Conservation (phyloP, 2,113 vertebrate genomes). For the Edolisoma coerulescens region DNA sequence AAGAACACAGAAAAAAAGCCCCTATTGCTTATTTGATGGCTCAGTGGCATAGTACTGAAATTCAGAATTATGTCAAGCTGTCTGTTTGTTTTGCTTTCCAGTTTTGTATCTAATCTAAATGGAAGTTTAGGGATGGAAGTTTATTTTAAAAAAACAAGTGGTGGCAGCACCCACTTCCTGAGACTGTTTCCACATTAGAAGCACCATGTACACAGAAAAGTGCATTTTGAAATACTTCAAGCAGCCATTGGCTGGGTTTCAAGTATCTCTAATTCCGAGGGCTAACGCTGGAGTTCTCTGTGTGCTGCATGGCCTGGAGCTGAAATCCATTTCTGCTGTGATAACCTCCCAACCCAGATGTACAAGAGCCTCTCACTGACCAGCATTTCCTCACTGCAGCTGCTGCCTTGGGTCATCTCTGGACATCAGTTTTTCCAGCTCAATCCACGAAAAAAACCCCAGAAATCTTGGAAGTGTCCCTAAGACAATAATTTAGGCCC, state of each 20-base stretch:
- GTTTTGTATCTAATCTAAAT: background rate
- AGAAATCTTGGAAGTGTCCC: background rate
- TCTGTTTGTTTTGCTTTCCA: background rate
- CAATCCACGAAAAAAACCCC: background rate
- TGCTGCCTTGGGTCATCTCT: background rate
- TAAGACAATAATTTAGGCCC: background rate
- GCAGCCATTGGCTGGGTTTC: background rate
- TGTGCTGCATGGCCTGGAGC: background rate
- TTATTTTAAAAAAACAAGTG: background rate
- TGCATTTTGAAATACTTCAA: background rate
- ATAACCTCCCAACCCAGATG: background rate
- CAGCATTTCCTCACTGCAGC: background rate
- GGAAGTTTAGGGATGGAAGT: background rate
- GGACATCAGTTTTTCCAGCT: background rate
- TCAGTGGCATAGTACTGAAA: background rate
- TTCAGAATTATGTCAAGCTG: background rate
- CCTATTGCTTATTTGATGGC: background rate
- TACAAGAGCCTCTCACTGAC: background rate
- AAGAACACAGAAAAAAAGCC: background rate
- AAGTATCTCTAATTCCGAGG: background rate
- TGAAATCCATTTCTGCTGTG: background rate
- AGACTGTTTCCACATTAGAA: background rate
- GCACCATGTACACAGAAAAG: rapidly evolving
- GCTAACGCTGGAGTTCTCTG: background rate
- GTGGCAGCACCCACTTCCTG: background rate